Base-by-base conservation (phyloP, 2,113 vertebrate species). In the Alligator mississippiensis region DNA sequence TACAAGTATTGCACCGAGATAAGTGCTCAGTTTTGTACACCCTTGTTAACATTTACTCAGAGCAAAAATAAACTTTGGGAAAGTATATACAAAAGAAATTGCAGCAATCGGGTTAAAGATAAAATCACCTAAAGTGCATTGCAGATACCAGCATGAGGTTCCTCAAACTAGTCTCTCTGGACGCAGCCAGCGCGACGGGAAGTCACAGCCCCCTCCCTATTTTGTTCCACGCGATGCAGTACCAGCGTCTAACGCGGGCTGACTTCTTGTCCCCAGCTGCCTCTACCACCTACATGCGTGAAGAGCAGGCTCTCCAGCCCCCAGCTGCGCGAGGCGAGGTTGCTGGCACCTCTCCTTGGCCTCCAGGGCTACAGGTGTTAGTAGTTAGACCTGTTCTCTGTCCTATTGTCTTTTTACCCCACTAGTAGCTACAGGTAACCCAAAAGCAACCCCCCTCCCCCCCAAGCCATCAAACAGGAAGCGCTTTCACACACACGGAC, bases 41-140 rank as follows among this genome's bases (percentile, higher is more conserved):
- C 97, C 97, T 97, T 96, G 96, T 96, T 95, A 96, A 97, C 94
- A 97, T 97, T 98, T 97, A 98, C 96, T 98, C 96, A 96, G 97
- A 98, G 96, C 95, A 97, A 97, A 98, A 98, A 98, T 98, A 97
- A 98, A 98, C 97, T 98, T 97, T 98, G 97, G 97, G 97, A 96
- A 98, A 97, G 96, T 97, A 96, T 97, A 95, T 97, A 98, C 97
- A 97, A 98, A 98, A 97, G 94, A 98, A 98, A 98, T 97, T 97
- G 98, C 98, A 98, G 98, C 98, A 98, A 97, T 96, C 76, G 97
- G 97, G 97, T 98, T 98, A 98, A 98, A 97, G 97, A 98, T 89
- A 98, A 98, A 97, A 97, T 97, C 98, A 98, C 97, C 97, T 98
- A 98, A 98, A 98, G 98, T 98, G 98, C 98, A 98, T 98, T 98